phyloP scores from a whole-genome alignment of 2,888 invertebrate species.

The Dioctria linearis region DNA sequence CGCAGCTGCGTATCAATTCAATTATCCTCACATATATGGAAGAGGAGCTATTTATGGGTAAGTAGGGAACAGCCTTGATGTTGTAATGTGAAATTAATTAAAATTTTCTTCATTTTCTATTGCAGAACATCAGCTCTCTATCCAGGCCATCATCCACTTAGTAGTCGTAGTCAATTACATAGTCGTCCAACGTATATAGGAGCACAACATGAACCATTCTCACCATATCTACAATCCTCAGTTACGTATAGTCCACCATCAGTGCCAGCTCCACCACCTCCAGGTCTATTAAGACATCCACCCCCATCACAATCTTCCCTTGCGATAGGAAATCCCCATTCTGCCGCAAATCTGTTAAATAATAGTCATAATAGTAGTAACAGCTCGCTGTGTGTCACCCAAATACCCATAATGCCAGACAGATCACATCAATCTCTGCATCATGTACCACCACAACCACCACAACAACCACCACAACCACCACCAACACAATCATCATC shows the following conservation, averaged over 20 bases:
- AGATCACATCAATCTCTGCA: slow-evolving; percentile 30
- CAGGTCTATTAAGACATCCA: slow-evolving; percentile 54
- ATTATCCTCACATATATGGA: slow-evolving; percentile 63
- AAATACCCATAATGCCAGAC: slow-evolving; percentile 31
- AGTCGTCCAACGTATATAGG: slow-evolving; percentile 61
- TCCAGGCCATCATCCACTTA: slow-evolving; percentile 58
- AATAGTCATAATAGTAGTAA: slow-evolving; percentile 54
- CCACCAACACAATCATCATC: background rate
- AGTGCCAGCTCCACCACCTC: slow-evolving; percentile 55
- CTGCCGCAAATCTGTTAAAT: slow-evolving; percentile 49
- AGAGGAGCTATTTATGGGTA: slow-evolving; percentile 62
- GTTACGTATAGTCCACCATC: slow-evolving; percentile 57
- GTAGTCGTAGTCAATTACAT: slow-evolving; percentile 60
- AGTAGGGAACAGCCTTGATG: slow-evolving; percentile 51
- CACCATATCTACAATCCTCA: slow-evolving; percentile 61
- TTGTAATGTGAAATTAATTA: background rate
- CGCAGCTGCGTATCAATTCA: slow-evolving; percentile 63
- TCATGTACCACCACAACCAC: background rate
- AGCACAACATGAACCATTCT: slow-evolving; percentile 61
- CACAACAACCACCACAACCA: background rate
- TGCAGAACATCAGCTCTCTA: slow-evolving; percentile 60
- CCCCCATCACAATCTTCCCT: slow-evolving; percentile 41
- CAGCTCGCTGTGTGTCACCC: slow-evolving; percentile 24
- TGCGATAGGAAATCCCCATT: slow-evolving; percentile 33
- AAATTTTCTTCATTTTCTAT: slow-evolving; percentile 51